These are phyloP conservation scores for Actinernus sp. DNA, from an alignment of 92 coral and sea anemone species.

Conservation along the genomic window DNA sequence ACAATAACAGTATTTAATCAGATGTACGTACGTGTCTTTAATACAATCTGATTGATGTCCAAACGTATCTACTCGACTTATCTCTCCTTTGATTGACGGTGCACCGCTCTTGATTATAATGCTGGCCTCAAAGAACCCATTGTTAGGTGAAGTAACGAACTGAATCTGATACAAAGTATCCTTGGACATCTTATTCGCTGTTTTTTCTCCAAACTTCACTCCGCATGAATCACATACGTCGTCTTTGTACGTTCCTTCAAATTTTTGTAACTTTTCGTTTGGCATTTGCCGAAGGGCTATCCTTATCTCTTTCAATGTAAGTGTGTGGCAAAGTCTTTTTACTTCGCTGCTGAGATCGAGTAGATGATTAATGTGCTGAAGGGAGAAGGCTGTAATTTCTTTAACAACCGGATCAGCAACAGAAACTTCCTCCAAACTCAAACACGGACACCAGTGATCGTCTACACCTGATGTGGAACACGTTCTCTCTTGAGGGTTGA, in stretches of 20 bases:
- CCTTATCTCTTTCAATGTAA: conserved; percentile 55
- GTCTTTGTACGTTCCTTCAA: conserved; percentile 32
- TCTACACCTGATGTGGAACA: conserved; percentile 80
- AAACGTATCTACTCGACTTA: conserved; percentile 68
- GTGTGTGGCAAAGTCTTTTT: conserved; percentile 44
- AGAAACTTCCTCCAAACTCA: conserved; percentile 70
- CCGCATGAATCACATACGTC: conserved; percentile 71
- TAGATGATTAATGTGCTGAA: conserved; percentile 59
- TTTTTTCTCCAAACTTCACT: conserved; percentile 52
- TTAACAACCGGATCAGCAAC: conserved; percentile 34
- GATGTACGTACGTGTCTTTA: conserved; percentile 19
- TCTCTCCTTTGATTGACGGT: conserved; percentile 47
- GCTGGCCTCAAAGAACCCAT: conserved; percentile 88
- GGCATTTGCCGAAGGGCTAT: conserved; percentile 86
- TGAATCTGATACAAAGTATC: conserved; percentile 86
- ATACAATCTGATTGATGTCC: conserved; percentile 69
- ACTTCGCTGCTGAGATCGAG: conserved; percentile 33
- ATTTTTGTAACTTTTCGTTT: conserved; percentile 64
- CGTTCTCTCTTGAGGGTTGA: conserved; percentile 66
- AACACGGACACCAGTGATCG: conserved; percentile 94
- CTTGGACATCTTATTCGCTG: conserved; percentile 36
- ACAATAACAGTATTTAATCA: conserved; percentile 52
- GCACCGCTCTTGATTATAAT: conserved; percentile 36
- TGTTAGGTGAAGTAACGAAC: conserved; percentile 75
- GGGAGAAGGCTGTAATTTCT: conserved; percentile 40